These are phyloP conservation scores for Eidolon dupreanum DNA, from an alignment of 2,797 vertebrate species.

Conservation along the genomic window DNA sequence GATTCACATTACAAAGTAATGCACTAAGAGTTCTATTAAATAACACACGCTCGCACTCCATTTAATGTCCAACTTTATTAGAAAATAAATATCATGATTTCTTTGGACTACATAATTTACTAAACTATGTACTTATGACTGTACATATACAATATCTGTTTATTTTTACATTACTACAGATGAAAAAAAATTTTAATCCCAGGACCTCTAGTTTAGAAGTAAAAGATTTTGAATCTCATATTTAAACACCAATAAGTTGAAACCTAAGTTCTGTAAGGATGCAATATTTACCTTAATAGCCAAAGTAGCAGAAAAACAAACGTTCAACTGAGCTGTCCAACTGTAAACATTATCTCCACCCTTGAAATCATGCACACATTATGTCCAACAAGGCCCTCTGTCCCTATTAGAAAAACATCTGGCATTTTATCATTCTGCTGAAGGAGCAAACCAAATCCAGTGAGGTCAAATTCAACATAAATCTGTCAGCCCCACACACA, in stretches of 20 bases:
- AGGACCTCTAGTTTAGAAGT: not conserved
- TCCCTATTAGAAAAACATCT: not conserved
- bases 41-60: not conserved
- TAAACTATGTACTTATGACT: not conserved
- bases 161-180: conserved; percentile 12
- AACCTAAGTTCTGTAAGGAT: not conserved
- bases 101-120: not conserved
- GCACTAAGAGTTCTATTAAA: not conserved
- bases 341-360: not conserved
- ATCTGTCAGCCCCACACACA: not conserved
- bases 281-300: not conserved
- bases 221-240: not conserved
- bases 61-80: not conserved
- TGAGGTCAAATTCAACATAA: conserved; percentile 21
- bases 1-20: not conserved
- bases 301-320: conserved; percentile 34
- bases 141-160: not conserved
- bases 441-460: not conserved
- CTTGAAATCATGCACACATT: not conserved
- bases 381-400: not conserved
- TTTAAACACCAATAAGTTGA: not conserved
- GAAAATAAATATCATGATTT: not conserved
- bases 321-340: not conserved
- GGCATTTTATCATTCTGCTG: not conserved
- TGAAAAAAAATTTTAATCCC: not conserved